These are phyloP conservation scores for Ophion ventricosus DNA, from an alignment of 2,888 invertebrate genomes.

Conservation along the genomic window DNA sequence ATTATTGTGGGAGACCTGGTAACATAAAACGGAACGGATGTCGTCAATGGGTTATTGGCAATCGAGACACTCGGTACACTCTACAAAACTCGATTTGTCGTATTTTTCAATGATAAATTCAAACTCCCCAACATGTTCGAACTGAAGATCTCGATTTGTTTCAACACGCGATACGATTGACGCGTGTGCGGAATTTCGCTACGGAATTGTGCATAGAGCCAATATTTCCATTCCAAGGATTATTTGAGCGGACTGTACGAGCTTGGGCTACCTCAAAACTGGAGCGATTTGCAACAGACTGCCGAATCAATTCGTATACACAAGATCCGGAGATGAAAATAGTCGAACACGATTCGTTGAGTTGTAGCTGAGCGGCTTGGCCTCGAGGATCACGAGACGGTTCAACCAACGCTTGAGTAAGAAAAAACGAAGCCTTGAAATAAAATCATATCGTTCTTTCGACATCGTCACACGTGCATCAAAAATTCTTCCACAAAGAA, in stretches of 20 bases:
- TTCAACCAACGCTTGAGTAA: slow-evolving; percentile 38
- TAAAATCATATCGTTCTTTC: slow-evolving; percentile 36
- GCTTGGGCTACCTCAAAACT: slow-evolving; percentile 38
- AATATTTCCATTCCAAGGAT: no score
- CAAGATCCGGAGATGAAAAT: slow-evolving; percentile 49
- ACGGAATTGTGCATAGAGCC: no score
- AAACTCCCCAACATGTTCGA: no score
- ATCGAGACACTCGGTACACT: background rate
- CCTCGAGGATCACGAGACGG: slow-evolving; percentile 56
- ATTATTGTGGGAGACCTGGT: slow-evolving; percentile 4
- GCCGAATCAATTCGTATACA: slow-evolving; percentile 29
- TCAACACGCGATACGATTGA: no score
- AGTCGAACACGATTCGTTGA: slow-evolving; percentile 50
- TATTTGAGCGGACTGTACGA: slow-evolving; percentile 32
- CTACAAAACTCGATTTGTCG: background rate
- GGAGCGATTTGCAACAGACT: slow-evolving; percentile 39
- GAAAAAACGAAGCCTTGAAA: slow-evolving; percentile 12
- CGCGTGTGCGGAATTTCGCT: no score
- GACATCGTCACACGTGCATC: slow-evolving; percentile 22
- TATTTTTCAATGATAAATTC: background rate
- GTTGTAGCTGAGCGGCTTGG: slow-evolving; percentile 41
- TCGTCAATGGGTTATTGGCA: slow-evolving; percentile 12
- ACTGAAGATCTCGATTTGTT: no score
- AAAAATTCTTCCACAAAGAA: background rate
- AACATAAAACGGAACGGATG: slow-evolving; percentile 16